Evolutionary conservation across 2,888 invertebrate genomes (phyloP), one percentile per base, ranked within the genome.

Genomic region (Cryptocheilus praepositus): DNA sequence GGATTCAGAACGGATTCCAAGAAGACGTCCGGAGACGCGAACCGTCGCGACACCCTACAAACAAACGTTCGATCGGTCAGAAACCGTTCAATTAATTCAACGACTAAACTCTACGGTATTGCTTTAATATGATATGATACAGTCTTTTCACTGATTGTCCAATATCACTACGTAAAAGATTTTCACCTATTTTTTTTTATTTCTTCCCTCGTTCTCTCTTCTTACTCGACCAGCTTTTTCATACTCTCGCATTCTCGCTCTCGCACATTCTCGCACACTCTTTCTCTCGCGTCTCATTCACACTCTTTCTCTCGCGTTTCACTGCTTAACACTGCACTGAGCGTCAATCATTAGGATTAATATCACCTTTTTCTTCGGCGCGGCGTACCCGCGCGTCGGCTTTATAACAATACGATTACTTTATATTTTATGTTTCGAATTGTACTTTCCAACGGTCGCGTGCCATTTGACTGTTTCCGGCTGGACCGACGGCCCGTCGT

Each of bases 141-240:
- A 88, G 88, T 88, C 88, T 88, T 87, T 85, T 88, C 86, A 88
- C 88, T 88, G 88, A 88, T 88, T 88, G 88, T 88, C 88, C 88
- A 83, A 85, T 86, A 88, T 88, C 87, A 87, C 88, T 87, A 86
- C 82, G 79, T 86, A 83, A 82, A 83, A 81, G 75, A 80, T 81
- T 70, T 78, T 73, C 72, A 70, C 68, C 64, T 72, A 59, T 74
- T 51, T 58, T 64, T 69, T 61, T 53, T 52, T 66, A 25, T 18
- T 28, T n/a, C 51, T 1, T 45, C 3, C n/a, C 46, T 53, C 46
- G 45, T 54, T 28, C 57, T 22, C 54, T 43, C 28, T 59, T 18
- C 22, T 22, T 56, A 53, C 44, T 53, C 51, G 57, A 45, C 45
- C 44, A 46, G 19, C 13, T 59, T 21, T 49, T 57, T 70, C 28